A percentile compares a stretch with the other conserved stretches of the same genome.
phyloP scores from a whole-genome alignment of 2,888 invertebrate species.

The Microplitis deprimator region DNA sequence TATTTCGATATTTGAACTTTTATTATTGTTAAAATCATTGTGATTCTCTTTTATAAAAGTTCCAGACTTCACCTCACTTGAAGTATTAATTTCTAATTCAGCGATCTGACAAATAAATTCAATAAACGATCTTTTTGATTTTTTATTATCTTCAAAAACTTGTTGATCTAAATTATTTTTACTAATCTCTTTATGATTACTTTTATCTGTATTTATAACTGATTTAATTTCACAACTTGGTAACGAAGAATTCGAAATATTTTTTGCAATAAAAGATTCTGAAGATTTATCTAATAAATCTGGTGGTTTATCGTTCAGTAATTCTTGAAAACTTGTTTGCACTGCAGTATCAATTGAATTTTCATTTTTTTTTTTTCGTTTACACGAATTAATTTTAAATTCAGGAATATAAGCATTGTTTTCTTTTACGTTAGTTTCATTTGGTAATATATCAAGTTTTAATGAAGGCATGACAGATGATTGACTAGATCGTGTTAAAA shows the following conservation, averaged over 20 bases:
- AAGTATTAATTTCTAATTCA: slow-evolving; percentile 4
- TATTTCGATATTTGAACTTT: not conserved
- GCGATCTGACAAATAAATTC: slow-evolving; percentile 43
- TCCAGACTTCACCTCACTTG: not conserved
- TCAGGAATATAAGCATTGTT: slow-evolving; percentile 44
- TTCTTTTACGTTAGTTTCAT: not conserved
- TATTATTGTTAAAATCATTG: slow-evolving; percentile 14
- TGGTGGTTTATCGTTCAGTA: slow-evolving; percentile 13
- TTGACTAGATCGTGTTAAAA: not conserved
- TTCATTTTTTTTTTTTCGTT: slow-evolving; percentile 8
- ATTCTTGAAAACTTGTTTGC: slow-evolving; percentile 27
- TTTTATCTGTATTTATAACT: not conserved
- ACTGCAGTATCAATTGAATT: slow-evolving; percentile 27
- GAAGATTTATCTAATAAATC: not conserved
- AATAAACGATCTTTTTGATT: slow-evolving; percentile 41
- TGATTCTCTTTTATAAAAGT: not conserved
- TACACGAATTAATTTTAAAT: slow-evolving; percentile 45
- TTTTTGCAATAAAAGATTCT: not conserved
- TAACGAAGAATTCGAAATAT: not conserved
- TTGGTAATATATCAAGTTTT: slow-evolving; percentile 51
- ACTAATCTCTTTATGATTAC: not conserved
- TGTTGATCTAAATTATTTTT: slow-evolving; percentile 22
- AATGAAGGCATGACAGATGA: not conserved
- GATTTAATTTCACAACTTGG: not conserved
- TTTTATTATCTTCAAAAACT: slow-evolving; percentile 16